Evolutionary conservation across 2,113 vertebrate genomes (phyloP).

Genomic region (Setophaga kirtlandii): DNA sequence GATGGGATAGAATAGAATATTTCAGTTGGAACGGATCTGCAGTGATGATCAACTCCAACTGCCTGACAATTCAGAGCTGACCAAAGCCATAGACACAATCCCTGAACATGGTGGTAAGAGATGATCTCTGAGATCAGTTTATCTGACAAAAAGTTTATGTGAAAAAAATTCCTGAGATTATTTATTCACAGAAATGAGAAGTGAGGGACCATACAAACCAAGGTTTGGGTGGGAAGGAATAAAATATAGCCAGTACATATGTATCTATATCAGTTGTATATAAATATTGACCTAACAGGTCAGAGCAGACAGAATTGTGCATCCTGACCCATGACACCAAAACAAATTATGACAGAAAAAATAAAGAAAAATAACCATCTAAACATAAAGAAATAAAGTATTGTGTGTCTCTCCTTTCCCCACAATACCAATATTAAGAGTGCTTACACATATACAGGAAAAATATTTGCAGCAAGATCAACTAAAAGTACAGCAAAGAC

Average conservation of each 20-base stretch:
- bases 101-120: neutral
- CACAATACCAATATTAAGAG: neutral
- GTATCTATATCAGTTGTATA: neutral
- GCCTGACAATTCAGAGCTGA: neutral
- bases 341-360: neutral
- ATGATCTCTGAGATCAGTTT: neutral
- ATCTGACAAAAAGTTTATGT: neutral
- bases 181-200: neutral
- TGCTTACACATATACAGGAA: neutral
- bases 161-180: neutral
- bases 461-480: neutral
- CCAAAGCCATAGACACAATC: neutral
- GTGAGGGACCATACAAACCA: neutral
- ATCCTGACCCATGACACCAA: neutral
- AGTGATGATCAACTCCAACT: neutral
- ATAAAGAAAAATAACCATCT: neutral
- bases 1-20: neutral
- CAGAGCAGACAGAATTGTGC: neutral
- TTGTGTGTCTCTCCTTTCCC: neutral
- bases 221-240: neutral
- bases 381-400: neutral
- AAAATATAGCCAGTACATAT: neutral
- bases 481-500: neutral
- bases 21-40: neutral
- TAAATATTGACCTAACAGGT: neutral